Percentiles rank a stretch among this genome's conserved stretches.
Conservation (phyloP, 2,888 invertebrate species). For the Papilio protenor region DNA sequence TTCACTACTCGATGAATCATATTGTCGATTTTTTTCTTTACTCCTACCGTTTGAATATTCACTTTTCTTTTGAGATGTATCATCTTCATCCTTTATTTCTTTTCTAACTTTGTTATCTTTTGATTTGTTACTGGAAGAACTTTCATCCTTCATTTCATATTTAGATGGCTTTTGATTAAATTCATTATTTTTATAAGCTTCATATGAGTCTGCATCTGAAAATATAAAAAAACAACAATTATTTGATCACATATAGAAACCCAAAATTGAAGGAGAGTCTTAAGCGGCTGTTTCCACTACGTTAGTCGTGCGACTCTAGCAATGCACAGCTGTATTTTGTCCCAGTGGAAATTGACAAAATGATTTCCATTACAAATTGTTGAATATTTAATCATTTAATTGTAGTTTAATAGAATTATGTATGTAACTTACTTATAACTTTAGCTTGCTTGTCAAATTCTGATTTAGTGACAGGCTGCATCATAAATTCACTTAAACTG, state of each 20-base stretch:
- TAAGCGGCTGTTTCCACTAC: background rate
- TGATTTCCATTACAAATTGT: no score
- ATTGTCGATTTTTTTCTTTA: constrained; percentile 51
- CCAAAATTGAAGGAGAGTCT: background rate
- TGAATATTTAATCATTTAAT: no score
- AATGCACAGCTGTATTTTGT: no score
- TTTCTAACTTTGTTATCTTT: constrained; percentile 50
- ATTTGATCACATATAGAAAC: background rate
- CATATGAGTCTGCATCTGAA: constrained; percentile 88
- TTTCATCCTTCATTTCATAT: constrained; percentile 56
- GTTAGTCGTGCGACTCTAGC: no score
- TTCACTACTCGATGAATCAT: constrained; percentile 57
- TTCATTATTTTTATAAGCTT: constrained; percentile 86
- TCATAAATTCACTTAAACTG: constrained; percentile 90
- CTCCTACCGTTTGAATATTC: constrained; percentile 59
- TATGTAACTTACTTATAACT: constrained; percentile 91
- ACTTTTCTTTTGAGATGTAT: constrained; percentile 51
- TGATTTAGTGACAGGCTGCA: constrained; percentile 90
- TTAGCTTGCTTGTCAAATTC: constrained; percentile 93
- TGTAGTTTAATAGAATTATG: background rate
- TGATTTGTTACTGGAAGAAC: constrained; percentile 58
- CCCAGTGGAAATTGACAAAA: no score
- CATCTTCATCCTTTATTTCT: constrained; percentile 49
- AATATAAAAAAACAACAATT: constrained; percentile 40
- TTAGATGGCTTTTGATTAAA: constrained; percentile 61